These are phyloP conservation scores for Hydrolagus affinis DNA, from an alignment of 2,113 vertebrate species.

Conservation along the genomic window DNA sequence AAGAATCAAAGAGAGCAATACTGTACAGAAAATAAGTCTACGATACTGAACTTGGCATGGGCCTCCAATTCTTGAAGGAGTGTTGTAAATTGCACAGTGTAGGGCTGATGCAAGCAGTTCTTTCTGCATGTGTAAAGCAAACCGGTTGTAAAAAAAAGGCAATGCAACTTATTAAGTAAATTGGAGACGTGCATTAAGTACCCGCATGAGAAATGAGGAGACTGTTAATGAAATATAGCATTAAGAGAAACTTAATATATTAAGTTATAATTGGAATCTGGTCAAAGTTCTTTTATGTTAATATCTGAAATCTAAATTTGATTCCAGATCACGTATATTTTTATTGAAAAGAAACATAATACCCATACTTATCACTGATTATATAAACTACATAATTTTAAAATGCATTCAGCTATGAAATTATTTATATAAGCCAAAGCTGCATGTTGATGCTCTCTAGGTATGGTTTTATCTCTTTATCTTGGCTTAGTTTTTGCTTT, in stretches of 20 bases:
- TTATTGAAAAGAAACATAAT: slow-evolving; percentile 67
- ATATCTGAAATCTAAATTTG: slow-evolving; percentile 52
- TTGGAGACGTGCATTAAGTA: slow-evolving; percentile 47
- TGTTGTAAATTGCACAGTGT: slow-evolving; percentile 55
- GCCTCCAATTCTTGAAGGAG: slow-evolving; percentile 59
- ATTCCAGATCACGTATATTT: slow-evolving; percentile 77
- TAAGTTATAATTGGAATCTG: slow-evolving; percentile 76
- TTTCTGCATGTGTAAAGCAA: slow-evolving; percentile 66
- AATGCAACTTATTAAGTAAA: slow-evolving; percentile 48
- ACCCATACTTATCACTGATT: slow-evolving; percentile 84
- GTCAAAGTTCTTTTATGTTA: slow-evolving; percentile 66
- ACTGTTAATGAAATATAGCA: slow-evolving; percentile 49
- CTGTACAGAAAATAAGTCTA: slow-evolving; percentile 67
- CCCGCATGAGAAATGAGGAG: slow-evolving; percentile 57
- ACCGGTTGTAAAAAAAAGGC: slow-evolving; percentile 54
- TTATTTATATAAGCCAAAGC: slow-evolving; percentile 98
- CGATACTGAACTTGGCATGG: slow-evolving; percentile 63
- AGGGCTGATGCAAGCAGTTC: slow-evolving; percentile 66
- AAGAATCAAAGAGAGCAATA: slow-evolving; percentile 73
- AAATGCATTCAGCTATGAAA: slow-evolving; percentile 81
- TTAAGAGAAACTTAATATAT: slow-evolving; percentile 76
- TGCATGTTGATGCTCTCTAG: slow-evolving; percentile 77
- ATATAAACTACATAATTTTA: slow-evolving; percentile 80
- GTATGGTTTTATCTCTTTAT: slow-evolving; percentile 74
- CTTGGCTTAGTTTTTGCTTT: slow-evolving; percentile 64